Base-by-base conservation (phyloP, 2,113 vertebrate species). In the Noctilio leporinus region DNA sequence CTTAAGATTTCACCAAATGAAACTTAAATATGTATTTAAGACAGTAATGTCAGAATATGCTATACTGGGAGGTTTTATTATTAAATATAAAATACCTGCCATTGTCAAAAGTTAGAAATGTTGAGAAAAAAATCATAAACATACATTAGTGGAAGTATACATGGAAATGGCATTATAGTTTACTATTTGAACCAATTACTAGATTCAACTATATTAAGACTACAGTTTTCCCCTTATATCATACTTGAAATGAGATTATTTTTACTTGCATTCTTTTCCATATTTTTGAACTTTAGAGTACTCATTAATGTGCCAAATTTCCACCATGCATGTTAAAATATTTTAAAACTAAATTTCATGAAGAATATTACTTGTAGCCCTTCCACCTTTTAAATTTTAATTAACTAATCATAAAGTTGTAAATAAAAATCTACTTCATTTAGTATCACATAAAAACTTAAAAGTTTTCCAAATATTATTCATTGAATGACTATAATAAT, bases 381-480 rank as follows among this genome's bases (percentile, higher is more conserved):
- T 92, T 76, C n/a, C 35, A 82, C 59, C 16, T 65, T 93, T 30
- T 5, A 67, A 84, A 73, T 77, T 94, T 88, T 94, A 92, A 73
- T 73, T 65, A 85, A 20, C 28, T 55, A 90, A 87, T 72, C 24
- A 28, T 26, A 26, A 73, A 73, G 43, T 28, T 16, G 9, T 73
- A 45, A 7, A 40, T 45, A 40, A 45, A 73, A 72, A 73, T 45
- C 6, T 73, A 69, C 53, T 92, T 73, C 28, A 89, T 53, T 40
- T 69, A 76, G 49, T 38, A 89, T 5, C 17, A 83, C 12, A 87
- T 43, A 20, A 86, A 95, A 95, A 77, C 20, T 55, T 62, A 35
- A 65, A 70, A 70, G 92, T 55, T 90, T 94, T 91, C 57, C 10
- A 81, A 95, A 19, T 88, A 82, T 73, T 70, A 93, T 80, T 84